Evolutionary conservation across 2,888 invertebrate genomes (phyloP).

Genomic region (Nomada hirtipes): DNA sequence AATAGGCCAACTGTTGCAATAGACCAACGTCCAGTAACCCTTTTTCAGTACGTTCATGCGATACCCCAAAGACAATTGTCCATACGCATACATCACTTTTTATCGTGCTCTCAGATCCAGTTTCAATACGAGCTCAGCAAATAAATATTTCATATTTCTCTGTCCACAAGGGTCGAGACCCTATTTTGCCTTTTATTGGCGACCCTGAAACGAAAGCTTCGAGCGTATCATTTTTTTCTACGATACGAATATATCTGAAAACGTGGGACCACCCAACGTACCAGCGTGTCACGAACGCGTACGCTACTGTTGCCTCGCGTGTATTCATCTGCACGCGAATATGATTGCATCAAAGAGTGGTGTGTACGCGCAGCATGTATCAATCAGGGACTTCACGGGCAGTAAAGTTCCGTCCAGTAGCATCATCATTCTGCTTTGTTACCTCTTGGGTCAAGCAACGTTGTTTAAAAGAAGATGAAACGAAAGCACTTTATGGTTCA

Average conservation of each 20-base stretch:
- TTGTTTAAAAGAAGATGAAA: conserved; percentile 50
- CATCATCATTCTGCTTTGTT: conserved; percentile 59
- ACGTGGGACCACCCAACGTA: conserved; percentile 13
- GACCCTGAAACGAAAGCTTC: too few species aligned
- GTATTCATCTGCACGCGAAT: conserved; percentile 50
- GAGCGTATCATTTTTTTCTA: not conserved
- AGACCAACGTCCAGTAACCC: too few species aligned
- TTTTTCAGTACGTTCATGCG: too few species aligned
- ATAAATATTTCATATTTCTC: too few species aligned
- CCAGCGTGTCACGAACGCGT: not conserved
- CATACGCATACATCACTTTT: too few species aligned
- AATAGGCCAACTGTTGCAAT: too few species aligned
- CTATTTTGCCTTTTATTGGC: too few species aligned
- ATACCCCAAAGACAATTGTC: too few species aligned
- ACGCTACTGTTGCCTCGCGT: conserved; percentile 50
- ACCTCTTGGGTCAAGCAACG: conserved; percentile 35
- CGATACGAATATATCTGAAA: not conserved
- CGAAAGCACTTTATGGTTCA: conserved; percentile 57
- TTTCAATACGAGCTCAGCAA: too few species aligned
- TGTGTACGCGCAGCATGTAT: conserved; percentile 58
- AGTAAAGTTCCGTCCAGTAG: conserved; percentile 57
- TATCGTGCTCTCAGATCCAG: too few species aligned
- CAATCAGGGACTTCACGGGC: conserved; percentile 56
- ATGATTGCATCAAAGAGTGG: conserved; percentile 48
- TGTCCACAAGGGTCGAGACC: too few species aligned